These are phyloP conservation scores for Temnothorax unifasciatus DNA, from an alignment of 2,888 invertebrate species.

Conservation along the genomic window DNA sequence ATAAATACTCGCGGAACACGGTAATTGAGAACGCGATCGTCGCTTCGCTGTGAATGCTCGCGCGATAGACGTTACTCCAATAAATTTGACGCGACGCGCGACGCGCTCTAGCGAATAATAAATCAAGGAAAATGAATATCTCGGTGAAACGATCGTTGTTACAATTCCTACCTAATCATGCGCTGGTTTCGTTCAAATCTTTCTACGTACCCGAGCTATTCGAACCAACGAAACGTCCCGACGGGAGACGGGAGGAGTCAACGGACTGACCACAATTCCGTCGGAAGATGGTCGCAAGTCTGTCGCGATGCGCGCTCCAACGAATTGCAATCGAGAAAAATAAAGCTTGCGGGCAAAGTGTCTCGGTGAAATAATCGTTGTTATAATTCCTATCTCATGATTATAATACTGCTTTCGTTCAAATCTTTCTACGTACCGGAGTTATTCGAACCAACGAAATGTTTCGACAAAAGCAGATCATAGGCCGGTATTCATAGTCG, in stretches of 20 bases:
- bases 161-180: not conserved
- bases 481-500: too few relatives aligned
- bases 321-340: not conserved
- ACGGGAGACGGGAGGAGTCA: not conserved
- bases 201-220: not conserved
- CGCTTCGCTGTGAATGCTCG: too few relatives aligned
- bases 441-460: not conserved
- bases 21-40: not conserved
- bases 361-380: not conserved
- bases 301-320: not conserved
- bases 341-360: not conserved
- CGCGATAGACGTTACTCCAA: too few relatives aligned
- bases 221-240: not conserved
- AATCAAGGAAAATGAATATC: not conserved
- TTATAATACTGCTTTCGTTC: not conserved
- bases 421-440: not conserved
- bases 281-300: too few relatives aligned
- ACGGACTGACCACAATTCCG: not conserved
- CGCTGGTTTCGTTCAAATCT: not conserved
- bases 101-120: not conserved
- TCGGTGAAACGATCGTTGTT: not conserved
- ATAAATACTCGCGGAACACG: not conserved
- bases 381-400: not conserved
- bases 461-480: not conserved
- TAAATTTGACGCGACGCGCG: not conserved